These are phyloP conservation scores for Anneissia japonica DNA, from an alignment of 35 echinoderm and acorn worm species.

Conservation along the genomic window DNA sequence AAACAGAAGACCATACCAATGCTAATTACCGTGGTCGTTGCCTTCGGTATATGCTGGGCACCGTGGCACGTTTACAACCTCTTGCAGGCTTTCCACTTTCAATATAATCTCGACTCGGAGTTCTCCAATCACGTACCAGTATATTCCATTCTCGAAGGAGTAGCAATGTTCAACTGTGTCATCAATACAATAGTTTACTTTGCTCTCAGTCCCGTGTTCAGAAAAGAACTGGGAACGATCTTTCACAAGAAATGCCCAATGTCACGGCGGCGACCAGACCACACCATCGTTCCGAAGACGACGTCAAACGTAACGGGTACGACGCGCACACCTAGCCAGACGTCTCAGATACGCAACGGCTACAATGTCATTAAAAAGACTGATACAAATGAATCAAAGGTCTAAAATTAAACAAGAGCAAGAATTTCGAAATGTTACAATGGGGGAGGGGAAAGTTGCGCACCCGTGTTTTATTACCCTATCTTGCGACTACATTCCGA, in stretches of 20 bases:
- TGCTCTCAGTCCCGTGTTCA: constrained; percentile 67
- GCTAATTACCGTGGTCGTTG: constrained; percentile 83
- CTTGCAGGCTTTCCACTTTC: constrained; percentile 31
- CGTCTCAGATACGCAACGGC: neutral
- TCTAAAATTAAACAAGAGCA: too few relatives aligned
- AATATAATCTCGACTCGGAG: constrained; percentile 14
- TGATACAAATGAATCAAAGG: neutral
- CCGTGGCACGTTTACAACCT: constrained; percentile 82
- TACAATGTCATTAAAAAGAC: neutral
- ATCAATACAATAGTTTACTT: constrained; percentile 92
- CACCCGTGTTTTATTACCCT: too few relatives aligned
- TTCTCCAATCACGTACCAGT: constrained; percentile 31
- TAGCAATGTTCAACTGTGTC: constrained; percentile 87
- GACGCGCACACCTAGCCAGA: neutral
- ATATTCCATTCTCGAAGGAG: constrained; percentile 67
- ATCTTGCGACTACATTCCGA: too few relatives aligned
- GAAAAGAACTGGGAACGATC: constrained; percentile 55
- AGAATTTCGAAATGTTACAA: too few relatives aligned
- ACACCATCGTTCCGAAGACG: neutral
- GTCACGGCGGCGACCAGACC: neutral
- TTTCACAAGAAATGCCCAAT: neutral
- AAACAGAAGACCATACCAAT: constrained; percentile 98
- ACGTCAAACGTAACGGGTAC: neutral
- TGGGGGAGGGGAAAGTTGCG: too few relatives aligned
- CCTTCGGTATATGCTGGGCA: constrained; percentile 88